phyloP scores from a whole-genome alignment of 2,113 vertebrate species.

The Charina bottae region DNA sequence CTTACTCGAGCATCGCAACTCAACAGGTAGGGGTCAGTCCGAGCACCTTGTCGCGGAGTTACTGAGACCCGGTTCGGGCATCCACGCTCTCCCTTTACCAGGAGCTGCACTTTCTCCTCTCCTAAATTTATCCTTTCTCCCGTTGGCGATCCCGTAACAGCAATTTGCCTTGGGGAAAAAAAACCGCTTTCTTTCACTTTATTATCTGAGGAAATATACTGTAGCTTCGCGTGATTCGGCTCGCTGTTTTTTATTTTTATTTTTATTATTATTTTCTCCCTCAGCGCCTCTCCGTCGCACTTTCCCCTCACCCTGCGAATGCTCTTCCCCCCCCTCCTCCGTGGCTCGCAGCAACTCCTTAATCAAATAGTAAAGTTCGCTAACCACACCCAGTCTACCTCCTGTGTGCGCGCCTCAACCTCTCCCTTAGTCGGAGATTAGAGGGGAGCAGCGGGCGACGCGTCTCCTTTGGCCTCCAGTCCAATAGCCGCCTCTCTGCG shows the following conservation, averaged over 20 bases:
- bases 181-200: background rate
- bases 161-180: no score
- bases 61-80: slow-evolving; percentile 5
- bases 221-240: background rate
- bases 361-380: slow-evolving; percentile 45
- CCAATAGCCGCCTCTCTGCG: background rate
- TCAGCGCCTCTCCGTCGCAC: background rate
- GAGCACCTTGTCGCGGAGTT: slow-evolving; percentile 47
- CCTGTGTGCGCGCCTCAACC: background rate
- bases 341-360: slow-evolving; percentile 22
- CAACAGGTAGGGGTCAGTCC: slow-evolving; percentile 85
- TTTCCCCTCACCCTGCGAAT: no score
- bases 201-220: background rate
- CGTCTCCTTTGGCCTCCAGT: slow-evolving; percentile 6
- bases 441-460: background rate
- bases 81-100: background rate
- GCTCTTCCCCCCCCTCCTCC: background rate
- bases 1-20: slow-evolving; percentile 85
- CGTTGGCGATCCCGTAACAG: background rate
- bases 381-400: slow-evolving; percentile 41
- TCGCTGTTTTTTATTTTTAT: background rate
- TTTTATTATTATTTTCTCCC: background rate
- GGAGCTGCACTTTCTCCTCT: no score
- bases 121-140: background rate
- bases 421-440: slow-evolving; percentile 3